These are phyloP conservation scores for Bhutanitis thaidina DNA, from an alignment of 2,888 invertebrate species.

Conservation along the genomic window DNA sequence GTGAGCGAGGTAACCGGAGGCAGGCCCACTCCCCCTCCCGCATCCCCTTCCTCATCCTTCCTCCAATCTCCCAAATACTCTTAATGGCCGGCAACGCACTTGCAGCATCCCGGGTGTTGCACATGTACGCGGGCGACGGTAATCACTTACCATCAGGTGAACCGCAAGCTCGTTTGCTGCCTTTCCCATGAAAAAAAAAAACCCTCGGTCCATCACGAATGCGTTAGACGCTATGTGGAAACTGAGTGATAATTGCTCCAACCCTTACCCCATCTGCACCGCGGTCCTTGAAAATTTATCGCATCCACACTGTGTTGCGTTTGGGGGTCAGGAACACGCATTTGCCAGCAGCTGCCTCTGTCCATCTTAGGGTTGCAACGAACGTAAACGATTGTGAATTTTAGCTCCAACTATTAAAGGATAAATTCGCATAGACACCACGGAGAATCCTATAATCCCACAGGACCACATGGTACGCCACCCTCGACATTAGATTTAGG, in stretches of 20 bases:
- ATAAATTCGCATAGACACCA: constrained; percentile 24
- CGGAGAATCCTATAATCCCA: constrained; percentile 45
- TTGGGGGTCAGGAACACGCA: constrained; percentile 54
- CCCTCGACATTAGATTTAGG: constrained; percentile 71
- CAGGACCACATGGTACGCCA: constrained; percentile 68
- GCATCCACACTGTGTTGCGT: constrained; percentile 53
- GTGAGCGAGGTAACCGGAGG: too few species aligned
- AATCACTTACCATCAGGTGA: constrained; percentile 14
- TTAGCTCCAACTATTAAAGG: constrained; percentile 27
- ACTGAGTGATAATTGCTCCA: constrained; percentile 53
- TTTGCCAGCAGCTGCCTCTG: constrained; percentile 62
- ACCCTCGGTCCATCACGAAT: constrained; percentile 31
- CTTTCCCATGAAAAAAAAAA: constrained; percentile 29
- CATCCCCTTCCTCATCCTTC: too few species aligned
- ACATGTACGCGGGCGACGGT: neutral
- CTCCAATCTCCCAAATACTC: too few species aligned
- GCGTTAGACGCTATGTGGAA: constrained; percentile 34
- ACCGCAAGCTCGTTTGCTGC: constrained; percentile 22
- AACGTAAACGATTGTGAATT: constrained; percentile 23
- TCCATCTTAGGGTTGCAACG: constrained; percentile 30
- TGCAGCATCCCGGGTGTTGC: too few species aligned
- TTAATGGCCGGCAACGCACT: too few species aligned
- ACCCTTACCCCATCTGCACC: constrained; percentile 52
- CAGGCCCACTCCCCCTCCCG: too few species aligned
- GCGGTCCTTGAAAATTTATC: constrained; percentile 73